Evolutionary conservation across 2,888 invertebrate genomes (phyloP), one percentile per base, ranked within the genome.

Genomic region (Antitype chi): DNA sequence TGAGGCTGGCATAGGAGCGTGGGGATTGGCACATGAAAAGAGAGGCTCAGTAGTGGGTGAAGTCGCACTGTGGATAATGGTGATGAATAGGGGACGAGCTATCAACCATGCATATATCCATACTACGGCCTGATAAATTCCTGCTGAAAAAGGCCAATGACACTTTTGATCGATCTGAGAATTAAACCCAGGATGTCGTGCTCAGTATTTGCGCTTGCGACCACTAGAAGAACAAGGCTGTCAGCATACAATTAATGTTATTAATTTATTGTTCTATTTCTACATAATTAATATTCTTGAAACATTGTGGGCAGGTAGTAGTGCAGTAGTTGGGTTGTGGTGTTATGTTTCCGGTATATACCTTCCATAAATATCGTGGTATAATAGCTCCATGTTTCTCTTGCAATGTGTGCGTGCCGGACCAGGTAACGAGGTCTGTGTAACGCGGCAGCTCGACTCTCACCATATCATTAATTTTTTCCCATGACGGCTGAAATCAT

Each of bases 311-410:
- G 38, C 6, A 6, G 23, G 17, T 13, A 38, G 23, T 4, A 8
- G 0, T 47, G 13, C 8, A 38, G 23, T 2, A 13, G 0, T 32
- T 20, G 2, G 20, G 7, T 59, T 11, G 0, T 28, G 11, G 28
- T 71, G 15, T 57, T 49, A 20, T 73, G n/a, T 63, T 72, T 38
- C 20, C 43, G 28, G 5, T 49, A 0, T 17, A 6, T 25, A 90
- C 91, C 89, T 90, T 91, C 90, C 91, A 91, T 60, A 91, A 76
- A 83, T 87, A 90, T n/a, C 88, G 86, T 13, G 91, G 91, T 59
- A 86, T 78, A 32, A 69, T 25, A 9, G 62, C 73, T 43, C 81
- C 82, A 69, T 85, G 64, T 53, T 74, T 81, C 43, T 74, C 63
- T 64, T 82, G 72, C 20, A 76, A 25, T 6, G 60, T 81, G n/a